Base-by-base conservation (phyloP, 2,113 vertebrate genomes). In the Zosterops lateralis region DNA sequence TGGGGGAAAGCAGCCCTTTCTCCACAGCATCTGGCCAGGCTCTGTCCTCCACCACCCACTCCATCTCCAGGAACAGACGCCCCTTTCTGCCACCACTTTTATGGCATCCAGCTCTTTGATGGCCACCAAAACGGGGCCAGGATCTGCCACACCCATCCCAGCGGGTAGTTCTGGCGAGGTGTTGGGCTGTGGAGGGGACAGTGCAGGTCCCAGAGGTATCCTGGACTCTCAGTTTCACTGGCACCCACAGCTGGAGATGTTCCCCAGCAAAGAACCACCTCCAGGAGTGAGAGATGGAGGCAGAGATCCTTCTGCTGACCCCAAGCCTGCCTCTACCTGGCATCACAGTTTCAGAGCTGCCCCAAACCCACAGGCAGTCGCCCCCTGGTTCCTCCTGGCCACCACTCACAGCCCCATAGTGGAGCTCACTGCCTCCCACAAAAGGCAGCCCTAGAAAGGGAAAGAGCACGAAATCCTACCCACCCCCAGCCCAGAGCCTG, bases 191-290 rank as follows among this genome's bases (percentile, higher is more conserved):
- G 19, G 12, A 53, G 50, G 34, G 64, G 16, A 67, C 0, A 0
- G 0, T 13, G 38, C 10, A 24, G 62, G 20, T 78, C 47, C 32
- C 11, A 3, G 45, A 28, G 21, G 6, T 16, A 18, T 42, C 48
- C 44, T 25, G 29, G 22, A 3, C 0, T 1, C 32, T 28, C 71
- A 50, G 34, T 36, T 72, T 68, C 24, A 17, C 4, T 53, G 47
- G 50, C 28, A n/a, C 17, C 19, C 0, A 0, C 5, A 2, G 14
- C 28, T 5, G 1, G 44, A 2, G 1, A 31, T 22, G 42, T 2
- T 56, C 44, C 62, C n/a, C 32, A 18, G 34, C 0, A 0, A 58
- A 53, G 26, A 2, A 1, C 42, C 44, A 1, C 17, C 36, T 36
- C 26, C 4, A 4, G 38, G 44, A 78, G 32, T 0, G 0, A 82